Conservation (phyloP, 2,888 invertebrate species). For the Parnassius orleans region DNA sequence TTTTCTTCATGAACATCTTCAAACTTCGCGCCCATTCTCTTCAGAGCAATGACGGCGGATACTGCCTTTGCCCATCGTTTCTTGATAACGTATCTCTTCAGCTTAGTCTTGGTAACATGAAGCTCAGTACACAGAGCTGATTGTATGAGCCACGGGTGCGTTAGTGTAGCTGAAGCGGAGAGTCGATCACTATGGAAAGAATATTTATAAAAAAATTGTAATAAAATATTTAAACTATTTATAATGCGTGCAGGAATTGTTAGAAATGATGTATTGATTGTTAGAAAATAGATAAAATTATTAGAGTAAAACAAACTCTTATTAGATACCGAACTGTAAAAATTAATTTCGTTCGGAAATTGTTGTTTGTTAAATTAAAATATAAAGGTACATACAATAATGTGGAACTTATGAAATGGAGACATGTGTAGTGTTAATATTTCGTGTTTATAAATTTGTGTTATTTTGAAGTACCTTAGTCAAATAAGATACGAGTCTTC, state of each 20-base stretch:
- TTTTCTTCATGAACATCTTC: conserved; percentile 55
- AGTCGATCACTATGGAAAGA: conserved; percentile 84
- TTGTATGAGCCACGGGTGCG: conserved; percentile 89
- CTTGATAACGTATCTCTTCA: conserved; percentile 94
- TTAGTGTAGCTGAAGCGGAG: conserved; percentile 85
- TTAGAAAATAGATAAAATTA: too few relatives aligned
- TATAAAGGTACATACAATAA: too few relatives aligned
- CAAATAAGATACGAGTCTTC: too few relatives aligned
- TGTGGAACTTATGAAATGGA: too few relatives aligned
- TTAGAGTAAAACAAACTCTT: too few relatives aligned
- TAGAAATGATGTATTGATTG: too few relatives aligned
- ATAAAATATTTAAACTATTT: conserved; percentile 30
- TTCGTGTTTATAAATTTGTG: neutral
- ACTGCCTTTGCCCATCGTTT: conserved; percentile 95
- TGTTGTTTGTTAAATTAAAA: too few relatives aligned
- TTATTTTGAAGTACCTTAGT: too few relatives aligned
- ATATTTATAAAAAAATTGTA: conserved; percentile 26
- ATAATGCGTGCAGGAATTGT: too few relatives aligned
- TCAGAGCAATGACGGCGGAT: conserved; percentile 91
- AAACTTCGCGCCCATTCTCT: conserved; percentile 91
- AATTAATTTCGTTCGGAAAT: too few relatives aligned
- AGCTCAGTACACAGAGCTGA: conserved; percentile 84
- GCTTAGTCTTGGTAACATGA: conserved; percentile 87
- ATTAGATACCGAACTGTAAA: too few relatives aligned
- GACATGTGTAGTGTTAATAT: too few relatives aligned